phyloP scores from a whole-genome alignment of 2,113 vertebrate genomes.

The Caranx melampygus region DNA sequence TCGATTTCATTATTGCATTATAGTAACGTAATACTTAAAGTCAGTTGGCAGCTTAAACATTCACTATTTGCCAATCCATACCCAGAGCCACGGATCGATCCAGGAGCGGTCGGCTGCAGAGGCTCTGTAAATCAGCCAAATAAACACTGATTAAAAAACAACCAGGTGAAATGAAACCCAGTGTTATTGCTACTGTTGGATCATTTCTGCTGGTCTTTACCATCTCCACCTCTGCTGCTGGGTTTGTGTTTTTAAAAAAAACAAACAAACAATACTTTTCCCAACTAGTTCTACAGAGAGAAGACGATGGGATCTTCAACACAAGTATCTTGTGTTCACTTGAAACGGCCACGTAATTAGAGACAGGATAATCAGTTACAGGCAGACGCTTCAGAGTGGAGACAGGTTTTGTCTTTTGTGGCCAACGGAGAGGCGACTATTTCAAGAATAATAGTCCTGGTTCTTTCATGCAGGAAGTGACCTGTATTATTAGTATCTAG shows the following conservation, averaged over 20 bases:
- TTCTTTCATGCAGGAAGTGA: neutral
- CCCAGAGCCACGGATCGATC: neutral
- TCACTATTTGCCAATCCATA: neutral
- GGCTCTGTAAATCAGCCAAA: neutral
- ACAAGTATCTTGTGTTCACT: conserved; percentile 11
- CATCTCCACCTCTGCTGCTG: neutral
- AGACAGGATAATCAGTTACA: neutral
- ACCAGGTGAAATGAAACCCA: neutral
- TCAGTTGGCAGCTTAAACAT: conserved; percentile 14
- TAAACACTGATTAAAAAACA: neutral
- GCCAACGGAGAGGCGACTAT: neutral
- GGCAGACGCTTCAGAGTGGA: neutral
- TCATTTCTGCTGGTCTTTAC: neutral
- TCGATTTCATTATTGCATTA: conserved; percentile 41
- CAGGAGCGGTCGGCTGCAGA: neutral
- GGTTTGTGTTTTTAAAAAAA: conserved; percentile 4
- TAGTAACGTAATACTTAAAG: conserved; percentile 3
- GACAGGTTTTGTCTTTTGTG: neutral
- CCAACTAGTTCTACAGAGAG: neutral
- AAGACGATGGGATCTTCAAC: neutral
- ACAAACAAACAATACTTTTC: neutral
- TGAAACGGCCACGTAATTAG: neutral
- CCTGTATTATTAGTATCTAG: neutral
- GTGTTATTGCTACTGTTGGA: neutral
- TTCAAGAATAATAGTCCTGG: neutral